Evolutionary conservation across 2,113 vertebrate species (phyloP).

Genomic region (Potamarius usumacintae): DNA sequence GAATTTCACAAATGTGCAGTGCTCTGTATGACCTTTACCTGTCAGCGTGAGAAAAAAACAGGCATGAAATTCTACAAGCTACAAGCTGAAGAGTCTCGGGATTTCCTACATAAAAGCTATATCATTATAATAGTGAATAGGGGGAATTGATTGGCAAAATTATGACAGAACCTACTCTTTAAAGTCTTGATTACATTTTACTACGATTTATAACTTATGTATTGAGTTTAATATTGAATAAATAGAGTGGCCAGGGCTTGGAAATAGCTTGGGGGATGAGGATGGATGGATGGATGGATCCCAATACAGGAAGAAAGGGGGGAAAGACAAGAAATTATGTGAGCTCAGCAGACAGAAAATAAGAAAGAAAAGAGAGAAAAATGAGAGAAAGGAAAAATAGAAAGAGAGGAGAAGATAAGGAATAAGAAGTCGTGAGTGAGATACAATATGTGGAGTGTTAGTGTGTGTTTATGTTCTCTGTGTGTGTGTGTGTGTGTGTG

Average conservation of each 20-base stretch:
- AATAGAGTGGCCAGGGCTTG: neutral
- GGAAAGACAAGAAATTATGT: neutral
- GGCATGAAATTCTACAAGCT: neutral
- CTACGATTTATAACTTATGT: neutral
- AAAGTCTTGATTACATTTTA: neutral
- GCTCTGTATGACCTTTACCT: conserved; percentile 27
- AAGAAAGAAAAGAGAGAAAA: neutral
- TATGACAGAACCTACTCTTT: neutral
- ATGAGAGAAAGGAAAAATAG: neutral
- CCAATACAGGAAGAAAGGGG: neutral
- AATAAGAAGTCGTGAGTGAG: neutral
- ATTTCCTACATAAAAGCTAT: neutral
- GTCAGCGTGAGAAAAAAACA: neutral
- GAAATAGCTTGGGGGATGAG: neutral
- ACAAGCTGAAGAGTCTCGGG: neutral
- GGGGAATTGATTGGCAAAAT: neutral
- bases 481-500: no score
- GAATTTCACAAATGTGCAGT: neutral
- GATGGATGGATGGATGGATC: neutral
- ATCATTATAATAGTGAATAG: neutral
- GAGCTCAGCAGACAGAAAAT: neutral
- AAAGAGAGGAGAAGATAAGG: neutral
- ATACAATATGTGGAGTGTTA: no score
- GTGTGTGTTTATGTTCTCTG: no score
- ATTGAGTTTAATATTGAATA: neutral